Percentiles rank a stretch among this genome's conserved stretches.
These are phyloP conservation scores for Xestia c-nigrum DNA, from an alignment of 2,888 invertebrate genomes.

Conservation along the genomic window DNA sequence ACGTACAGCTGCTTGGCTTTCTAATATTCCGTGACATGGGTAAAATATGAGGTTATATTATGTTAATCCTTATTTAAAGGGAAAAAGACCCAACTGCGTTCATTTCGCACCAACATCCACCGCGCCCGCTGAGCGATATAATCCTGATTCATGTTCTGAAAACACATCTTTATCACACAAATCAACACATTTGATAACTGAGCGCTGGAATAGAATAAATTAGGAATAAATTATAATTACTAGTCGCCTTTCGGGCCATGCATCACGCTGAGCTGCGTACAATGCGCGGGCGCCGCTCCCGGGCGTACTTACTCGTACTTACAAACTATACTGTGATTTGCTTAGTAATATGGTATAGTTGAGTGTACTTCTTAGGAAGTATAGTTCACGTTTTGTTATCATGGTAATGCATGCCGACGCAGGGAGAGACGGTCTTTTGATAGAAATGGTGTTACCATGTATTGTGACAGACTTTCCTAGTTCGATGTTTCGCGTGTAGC, in stretches of 20 bases:
- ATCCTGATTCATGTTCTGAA: constrained; percentile 57
- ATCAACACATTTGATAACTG: constrained; percentile 48
- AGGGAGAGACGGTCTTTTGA: not conserved
- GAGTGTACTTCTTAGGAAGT: constrained; percentile 1
- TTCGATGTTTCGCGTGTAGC: not conserved
- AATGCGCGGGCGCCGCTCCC: constrained; percentile 27
- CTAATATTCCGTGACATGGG: not conserved
- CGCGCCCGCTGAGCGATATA: constrained; percentile 10
- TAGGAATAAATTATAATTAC: constrained; percentile 62
- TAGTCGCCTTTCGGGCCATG: constrained; percentile 14
- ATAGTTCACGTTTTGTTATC: constrained; percentile 42
- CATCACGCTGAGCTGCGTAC: constrained; percentile 30
- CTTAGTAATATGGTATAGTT: constrained; percentile 9
- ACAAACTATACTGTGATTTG: constrained; percentile 12
- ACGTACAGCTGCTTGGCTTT: not conserved
- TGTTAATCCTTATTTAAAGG: not conserved
- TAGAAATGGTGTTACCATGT: constrained; percentile 13
- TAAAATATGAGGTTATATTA: not conserved
- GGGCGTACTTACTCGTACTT: constrained; percentile 5
- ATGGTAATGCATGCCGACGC: constrained; percentile 52
- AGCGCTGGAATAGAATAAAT: constrained; percentile 48
- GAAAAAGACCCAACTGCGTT: not conserved
- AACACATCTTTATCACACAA: constrained; percentile 48
- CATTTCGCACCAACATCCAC: not conserved
- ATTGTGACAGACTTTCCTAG: not conserved